Evolutionary conservation across 2,797 vertebrate species (phyloP), one percentile per base, ranked within the genome.

Genomic region (Enteromius radiatus): DNA sequence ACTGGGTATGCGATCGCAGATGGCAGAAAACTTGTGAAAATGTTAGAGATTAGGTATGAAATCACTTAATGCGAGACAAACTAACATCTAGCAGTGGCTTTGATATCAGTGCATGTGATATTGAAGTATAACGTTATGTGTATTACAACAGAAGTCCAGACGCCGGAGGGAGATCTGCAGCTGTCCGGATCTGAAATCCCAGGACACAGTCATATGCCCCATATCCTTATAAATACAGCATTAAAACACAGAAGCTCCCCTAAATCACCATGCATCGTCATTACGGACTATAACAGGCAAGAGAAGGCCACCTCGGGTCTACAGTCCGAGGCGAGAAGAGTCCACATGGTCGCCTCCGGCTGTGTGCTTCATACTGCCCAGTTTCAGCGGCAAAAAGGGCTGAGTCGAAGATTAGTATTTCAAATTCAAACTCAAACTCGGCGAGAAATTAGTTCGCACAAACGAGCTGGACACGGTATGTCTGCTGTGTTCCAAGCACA

Each of bases 151-250:
- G 71, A 82, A 56, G 84, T 77, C 79, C 76, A 21, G 23, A 43
- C 76, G 83, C 78, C 59, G 83, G 74, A 78, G 73, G 69, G 78
- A 83, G 81, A 83, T 63, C 77, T 76, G 38, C 77, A 75, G 41
- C 84, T 78, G 89, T 88, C 88, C 89, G 84, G 79, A 76, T 77
- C 84, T 87, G 84, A 78, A 67, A 85, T 87, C 54, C 89, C 88
- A 89, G 90, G 90, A 86, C 86, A 52, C 78, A 84, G 86, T 89
- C 83, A 90, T 85, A 87, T 82, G 82, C 92, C 89, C 93, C 94
- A 94, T 93, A 87, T 88, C 92, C 88, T 70, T n/a, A 65, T 2
- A 73, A 67, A 26, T 6, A 52, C 23, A 38, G 7, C 61, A 33
- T n/a, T 17, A 54, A 69, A 74, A 21, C 49, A 33, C 15, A 84